These are phyloP conservation scores for Gobio occitaniae DNA, from an alignment of 2,797 vertebrate genomes.

Conservation along the genomic window DNA sequence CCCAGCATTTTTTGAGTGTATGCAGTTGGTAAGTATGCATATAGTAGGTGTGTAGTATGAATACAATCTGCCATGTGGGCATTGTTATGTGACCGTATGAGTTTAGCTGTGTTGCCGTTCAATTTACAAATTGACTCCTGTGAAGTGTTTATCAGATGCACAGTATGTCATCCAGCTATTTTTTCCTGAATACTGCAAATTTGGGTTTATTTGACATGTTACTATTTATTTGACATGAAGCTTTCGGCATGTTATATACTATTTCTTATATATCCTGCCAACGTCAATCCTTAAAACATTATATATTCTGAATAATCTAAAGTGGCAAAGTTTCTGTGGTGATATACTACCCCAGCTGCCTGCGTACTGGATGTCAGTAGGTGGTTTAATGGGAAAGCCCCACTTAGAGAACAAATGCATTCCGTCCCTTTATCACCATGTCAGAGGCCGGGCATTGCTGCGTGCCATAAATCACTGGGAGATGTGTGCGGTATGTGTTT, in stretches of 20 bases:
- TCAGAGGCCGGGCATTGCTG: constrained; percentile 55
- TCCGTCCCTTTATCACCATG: constrained; percentile 64
- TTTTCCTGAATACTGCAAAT: background rate
- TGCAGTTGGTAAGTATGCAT: background rate
- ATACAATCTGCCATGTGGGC: background rate
- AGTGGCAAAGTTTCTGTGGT: background rate
- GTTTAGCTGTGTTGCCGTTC: background rate
- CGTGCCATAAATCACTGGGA: constrained; percentile 53
- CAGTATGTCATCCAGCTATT: background rate
- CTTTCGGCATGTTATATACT: background rate
- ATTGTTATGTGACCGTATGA: background rate
- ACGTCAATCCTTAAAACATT: background rate
- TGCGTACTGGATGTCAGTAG: constrained; percentile 43
- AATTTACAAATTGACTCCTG: background rate
- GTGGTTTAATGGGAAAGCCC: constrained; percentile 66
- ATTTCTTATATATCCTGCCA: background rate
- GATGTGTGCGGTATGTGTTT: constrained; percentile 68
- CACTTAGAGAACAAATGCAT: constrained; percentile 67
- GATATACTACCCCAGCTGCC: constrained; percentile 22
- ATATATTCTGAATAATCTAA: background rate
- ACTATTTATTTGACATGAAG: background rate
- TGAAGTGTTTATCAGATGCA: background rate
- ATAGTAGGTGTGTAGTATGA: background rate
- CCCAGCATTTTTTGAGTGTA: background rate
- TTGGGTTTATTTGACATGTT: background rate